Evolutionary conservation across 2,113 vertebrate genomes (phyloP), one percentile per base, ranked within the genome.

Genomic region (Heterotis niloticus): DNA sequence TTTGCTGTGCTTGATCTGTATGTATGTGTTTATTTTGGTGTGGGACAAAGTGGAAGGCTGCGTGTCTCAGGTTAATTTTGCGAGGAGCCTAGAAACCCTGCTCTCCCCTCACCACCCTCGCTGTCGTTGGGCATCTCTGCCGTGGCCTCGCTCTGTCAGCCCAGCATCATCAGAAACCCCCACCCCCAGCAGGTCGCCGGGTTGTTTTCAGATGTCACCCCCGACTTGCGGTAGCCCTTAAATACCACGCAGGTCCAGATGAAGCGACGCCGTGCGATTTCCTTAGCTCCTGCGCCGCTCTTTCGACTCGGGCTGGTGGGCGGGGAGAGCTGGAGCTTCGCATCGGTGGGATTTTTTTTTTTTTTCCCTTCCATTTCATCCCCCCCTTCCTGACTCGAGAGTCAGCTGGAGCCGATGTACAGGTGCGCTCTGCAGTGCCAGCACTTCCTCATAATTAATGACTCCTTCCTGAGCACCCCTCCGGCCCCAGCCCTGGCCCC

Each of bases 401-500:
- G 76, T 70, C 64, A 71, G 75, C 78, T 64, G 29, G 84, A 85
- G 86, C 85, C 85, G 82, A 83, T 69, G 71, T 90, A 90, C 91
- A 91, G 90, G 91, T 92, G 91, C 80, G 79, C 83, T 64, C 76
- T 90, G 86, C 88, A 85, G 87, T 79, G 86, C 87, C 89, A 90
- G 90, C 88, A 90, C 84, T 90, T 90, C 89, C 88, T 89, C 84
- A 87, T 89, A 90, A 92, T 92, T 89, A 91, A 92, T 92, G 87
- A 87, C 87, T 86, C 80, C 82, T 89, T 88, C 86, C 87, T 88
- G 84, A 64, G 74, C 44, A 62, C 66, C 77, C 66, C 66, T 60
- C 59, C 20, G 67, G 68, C 79, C 73, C 79, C 52, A 57, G 60
- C 72, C 54, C 28, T 44, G 34, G 34, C 34, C 34, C 34, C 34